Evolutionary conservation across 2,888 invertebrate genomes (phyloP).

Genomic region (Molorchus minor): DNA sequence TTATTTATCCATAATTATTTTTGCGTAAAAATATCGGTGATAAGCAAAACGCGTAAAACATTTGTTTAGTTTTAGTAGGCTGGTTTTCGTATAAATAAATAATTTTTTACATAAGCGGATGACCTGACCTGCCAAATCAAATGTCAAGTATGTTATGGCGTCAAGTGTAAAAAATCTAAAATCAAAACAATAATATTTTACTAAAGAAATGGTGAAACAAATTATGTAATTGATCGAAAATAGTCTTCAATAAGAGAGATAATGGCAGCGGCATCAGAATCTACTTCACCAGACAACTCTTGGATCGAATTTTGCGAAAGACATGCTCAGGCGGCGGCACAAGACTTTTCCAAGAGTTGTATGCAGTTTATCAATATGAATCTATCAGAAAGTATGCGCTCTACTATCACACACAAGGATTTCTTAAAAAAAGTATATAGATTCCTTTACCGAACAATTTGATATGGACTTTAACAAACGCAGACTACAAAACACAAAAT

Average conservation of each 20-base stretch:
- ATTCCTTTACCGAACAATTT: slow-evolving; percentile 85
- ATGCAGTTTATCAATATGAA: slow-evolving; percentile 79
- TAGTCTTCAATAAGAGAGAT: slow-evolving; percentile 13
- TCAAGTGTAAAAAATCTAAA: slow-evolving; percentile 37
- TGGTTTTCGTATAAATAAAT: no score
- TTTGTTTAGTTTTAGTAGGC: no score
- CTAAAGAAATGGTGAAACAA: slow-evolving; percentile 20
- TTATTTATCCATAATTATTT: not conserved
- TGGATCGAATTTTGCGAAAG: slow-evolving; percentile 90
- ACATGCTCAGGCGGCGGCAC: slow-evolving; percentile 84
- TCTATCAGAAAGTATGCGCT: slow-evolving; percentile 72
- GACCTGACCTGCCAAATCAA: slow-evolving; percentile 9
- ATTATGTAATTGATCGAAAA: slow-evolving; percentile 30
- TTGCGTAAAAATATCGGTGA: no score
- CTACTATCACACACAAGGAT: slow-evolving; percentile 78
- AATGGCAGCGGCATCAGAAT: slow-evolving; percentile 55
- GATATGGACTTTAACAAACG: slow-evolving; percentile 77
- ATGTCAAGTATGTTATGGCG: slow-evolving; percentile 36
- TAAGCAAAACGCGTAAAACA: no score
- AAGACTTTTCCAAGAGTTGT: slow-evolving; percentile 89
- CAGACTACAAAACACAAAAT: slow-evolving; percentile 63
- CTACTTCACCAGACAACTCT: slow-evolving; percentile 43
- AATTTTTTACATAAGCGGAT: no score
- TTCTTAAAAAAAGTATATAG: slow-evolving; percentile 84
- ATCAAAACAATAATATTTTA: slow-evolving; percentile 39